These are phyloP conservation scores for Terebella lapidaria DNA, from an alignment of 2,888 invertebrate species.

Conservation along the genomic window DNA sequence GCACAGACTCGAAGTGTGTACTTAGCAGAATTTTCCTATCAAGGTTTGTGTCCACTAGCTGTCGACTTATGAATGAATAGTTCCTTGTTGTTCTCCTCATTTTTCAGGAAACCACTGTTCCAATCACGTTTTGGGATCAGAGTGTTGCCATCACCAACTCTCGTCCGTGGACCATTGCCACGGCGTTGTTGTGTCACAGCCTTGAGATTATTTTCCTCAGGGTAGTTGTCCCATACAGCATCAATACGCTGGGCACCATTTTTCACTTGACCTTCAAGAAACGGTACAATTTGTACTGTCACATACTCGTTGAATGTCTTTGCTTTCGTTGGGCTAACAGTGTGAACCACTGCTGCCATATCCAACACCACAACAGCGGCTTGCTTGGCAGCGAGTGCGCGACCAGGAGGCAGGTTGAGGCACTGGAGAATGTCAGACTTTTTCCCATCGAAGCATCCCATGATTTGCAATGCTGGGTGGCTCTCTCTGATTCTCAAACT, in stretches of 20 bases:
- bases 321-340: not conserved
- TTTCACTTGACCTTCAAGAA: not conserved
- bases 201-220: conserved; percentile 2
- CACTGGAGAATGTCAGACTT: not conserved
- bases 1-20: too few species aligned
- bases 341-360: not conserved
- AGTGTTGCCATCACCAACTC: not conserved
- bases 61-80: not conserved
- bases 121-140: not conserved
- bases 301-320: not conserved
- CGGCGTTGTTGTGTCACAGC: not conserved
- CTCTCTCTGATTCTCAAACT: not conserved
- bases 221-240: conserved; percentile 1
- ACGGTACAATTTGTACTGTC: not conserved
- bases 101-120: not conserved
- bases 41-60: not conserved
- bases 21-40: not conserved
- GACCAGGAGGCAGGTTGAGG: not conserved
- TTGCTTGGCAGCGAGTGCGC: not conserved
- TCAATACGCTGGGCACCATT: not conserved
- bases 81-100: not conserved
- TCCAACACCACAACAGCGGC: not conserved
- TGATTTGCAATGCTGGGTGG: not conserved
- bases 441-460: not conserved
- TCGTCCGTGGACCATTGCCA: not conserved